Evolutionary conservation across 2,888 invertebrate genomes (phyloP).

Genomic region (Hyles lineata): DNA sequence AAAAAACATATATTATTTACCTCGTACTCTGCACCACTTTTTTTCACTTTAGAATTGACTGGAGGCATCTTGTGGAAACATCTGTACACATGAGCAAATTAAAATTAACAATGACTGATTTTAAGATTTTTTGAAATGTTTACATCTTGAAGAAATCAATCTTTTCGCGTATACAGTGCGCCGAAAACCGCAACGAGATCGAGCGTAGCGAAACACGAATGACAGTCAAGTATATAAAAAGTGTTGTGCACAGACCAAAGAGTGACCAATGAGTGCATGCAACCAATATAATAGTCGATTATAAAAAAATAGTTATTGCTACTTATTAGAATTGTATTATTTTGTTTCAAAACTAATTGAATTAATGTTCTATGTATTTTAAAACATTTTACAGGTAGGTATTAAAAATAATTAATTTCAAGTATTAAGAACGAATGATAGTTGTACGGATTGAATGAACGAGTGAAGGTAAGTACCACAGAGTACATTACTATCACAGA

Average conservation of each 20-base stretch:
- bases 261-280: too few species aligned
- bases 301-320: neutral
- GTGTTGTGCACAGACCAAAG: too few species aligned
- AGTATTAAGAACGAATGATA: too few species aligned
- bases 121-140: slow-evolving; percentile 38
- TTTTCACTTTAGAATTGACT: slow-evolving; percentile 77
- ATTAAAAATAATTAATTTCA: too few species aligned
- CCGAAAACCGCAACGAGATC: slow-evolving; percentile 54
- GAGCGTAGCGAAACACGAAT: slow-evolving; percentile 46
- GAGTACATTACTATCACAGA: too few species aligned
- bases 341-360: too few species aligned
- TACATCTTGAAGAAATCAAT: slow-evolving; percentile 57
- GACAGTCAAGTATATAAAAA: slow-evolving; percentile 4
- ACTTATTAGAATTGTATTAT: too few species aligned
- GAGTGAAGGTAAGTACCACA: too few species aligned
- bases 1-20: slow-evolving; percentile 57
- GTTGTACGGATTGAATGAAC: too few species aligned
- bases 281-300: neutral
- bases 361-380: too few species aligned
- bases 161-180: slow-evolving; percentile 50
- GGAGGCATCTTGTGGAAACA: slow-evolving; percentile 68
- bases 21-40: slow-evolving; percentile 80
- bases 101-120: slow-evolving; percentile 33
- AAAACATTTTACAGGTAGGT: too few species aligned
- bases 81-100: slow-evolving; percentile 31